A percentile compares a stretch with the other conserved stretches of the same genome.
Evolutionary conservation across 2,888 invertebrate genomes (phyloP).

Genomic region (Thereva nobilitata): DNA sequence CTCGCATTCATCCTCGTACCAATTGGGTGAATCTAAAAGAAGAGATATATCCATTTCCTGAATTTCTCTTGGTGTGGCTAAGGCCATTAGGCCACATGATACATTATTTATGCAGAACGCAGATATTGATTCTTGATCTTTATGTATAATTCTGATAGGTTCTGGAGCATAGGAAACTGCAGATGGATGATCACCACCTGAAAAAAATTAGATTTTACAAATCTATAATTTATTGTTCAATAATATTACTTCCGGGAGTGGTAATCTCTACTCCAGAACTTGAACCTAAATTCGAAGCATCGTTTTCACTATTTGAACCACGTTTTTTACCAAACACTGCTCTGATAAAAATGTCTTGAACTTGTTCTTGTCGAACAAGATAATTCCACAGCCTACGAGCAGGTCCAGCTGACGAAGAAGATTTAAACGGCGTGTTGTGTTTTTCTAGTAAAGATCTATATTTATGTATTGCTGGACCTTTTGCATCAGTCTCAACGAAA

Average conservation of each 20-base stretch:
- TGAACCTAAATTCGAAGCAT: conserved; percentile 46
- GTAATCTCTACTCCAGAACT: conserved; percentile 48
- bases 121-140: conserved; percentile 97
- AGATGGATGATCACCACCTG: conserved; percentile 42
- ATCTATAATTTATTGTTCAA: conserved; percentile 46
- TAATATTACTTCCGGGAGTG: conserved; percentile 48
- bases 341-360: conserved; percentile 93
- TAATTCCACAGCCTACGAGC: conserved; percentile 89
- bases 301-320: conserved; percentile 54
- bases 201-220: neutral
- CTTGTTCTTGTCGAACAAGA: conserved; percentile 87
- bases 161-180: conserved; percentile 61
- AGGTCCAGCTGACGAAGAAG: conserved; percentile 72
- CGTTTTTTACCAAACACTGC: conserved; percentile 88
- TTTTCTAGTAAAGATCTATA: conserved; percentile 90
- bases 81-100: conserved; percentile 79
- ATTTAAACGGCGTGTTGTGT: conserved; percentile 92
- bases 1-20: conserved; percentile 97
- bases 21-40: conserved; percentile 84
- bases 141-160: conserved; percentile 94
- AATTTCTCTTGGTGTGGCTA: conserved; percentile 94
- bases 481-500: conserved; percentile 74
- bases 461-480: conserved; percentile 88
- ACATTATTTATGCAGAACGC: conserved; percentile 96
- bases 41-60: conserved; percentile 97